A percentile compares a stretch with the other conserved stretches of the same genome.
Conservation (phyloP, 2,888 invertebrate genomes). For the Heteromyza rotundicornis region DNA sequence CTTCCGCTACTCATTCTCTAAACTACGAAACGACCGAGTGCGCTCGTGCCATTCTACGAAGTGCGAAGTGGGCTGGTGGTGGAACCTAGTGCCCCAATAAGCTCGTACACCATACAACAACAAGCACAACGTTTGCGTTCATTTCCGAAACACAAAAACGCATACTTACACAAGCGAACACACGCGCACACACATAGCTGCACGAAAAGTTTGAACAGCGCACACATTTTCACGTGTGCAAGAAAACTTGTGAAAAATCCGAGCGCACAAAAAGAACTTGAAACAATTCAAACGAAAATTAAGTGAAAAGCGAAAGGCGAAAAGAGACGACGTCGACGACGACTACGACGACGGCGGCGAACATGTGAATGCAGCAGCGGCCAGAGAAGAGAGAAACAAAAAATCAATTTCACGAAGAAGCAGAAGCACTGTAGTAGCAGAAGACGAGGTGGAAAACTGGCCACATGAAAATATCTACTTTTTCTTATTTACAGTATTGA, state of each 20-base stretch:
- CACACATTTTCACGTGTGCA: neutral
- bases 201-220: too few species aligned
- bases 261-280: neutral
- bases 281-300: slow-evolving; percentile 1
- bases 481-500: slow-evolving; percentile 8
- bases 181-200: neutral
- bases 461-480: slow-evolving; percentile 38
- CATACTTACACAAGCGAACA: neutral
- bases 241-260: slow-evolving; percentile 10
- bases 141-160: neutral
- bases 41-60: too few species aligned
- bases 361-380: neutral
- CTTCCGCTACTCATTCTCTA: neutral
- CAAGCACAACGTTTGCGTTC: neutral
- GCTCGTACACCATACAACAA: slow-evolving; percentile 12
- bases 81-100: slow-evolving; percentile 57
- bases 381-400: slow-evolving; percentile 1
- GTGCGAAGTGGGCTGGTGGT: neutral
- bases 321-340: neutral
- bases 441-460: slow-evolving; percentile 17
- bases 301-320: neutral
- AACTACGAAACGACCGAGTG: too few species aligned
- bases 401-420: slow-evolving; percentile 15
- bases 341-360: neutral
- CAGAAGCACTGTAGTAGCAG: neutral